Conservation (phyloP, 2,113 vertebrate genomes). For the Ornithorhynchus anatinus region DNA sequence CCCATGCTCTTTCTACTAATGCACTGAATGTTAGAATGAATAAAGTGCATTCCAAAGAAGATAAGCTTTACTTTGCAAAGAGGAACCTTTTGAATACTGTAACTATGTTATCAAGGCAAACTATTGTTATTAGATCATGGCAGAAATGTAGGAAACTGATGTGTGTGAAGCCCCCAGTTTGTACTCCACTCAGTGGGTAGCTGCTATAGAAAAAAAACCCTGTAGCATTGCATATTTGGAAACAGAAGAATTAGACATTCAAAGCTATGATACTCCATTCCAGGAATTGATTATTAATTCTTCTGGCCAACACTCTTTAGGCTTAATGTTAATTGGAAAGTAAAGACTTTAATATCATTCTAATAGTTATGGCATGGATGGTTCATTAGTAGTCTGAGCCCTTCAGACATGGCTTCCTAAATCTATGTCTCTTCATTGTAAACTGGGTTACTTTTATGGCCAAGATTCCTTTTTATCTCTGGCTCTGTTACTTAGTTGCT, state of each 20-base stretch:
- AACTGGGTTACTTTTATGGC: neutral
- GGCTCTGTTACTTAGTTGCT: neutral
- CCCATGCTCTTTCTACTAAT: too few relatives aligned
- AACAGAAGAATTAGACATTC: neutral
- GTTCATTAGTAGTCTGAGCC: neutral
- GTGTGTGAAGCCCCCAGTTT: neutral
- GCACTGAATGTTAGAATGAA: too few relatives aligned
- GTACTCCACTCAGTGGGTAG: neutral
- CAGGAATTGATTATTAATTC: rapidly evolving
- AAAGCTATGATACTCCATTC: neutral
- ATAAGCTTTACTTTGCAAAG: too few relatives aligned
- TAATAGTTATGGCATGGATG: neutral
- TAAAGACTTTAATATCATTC: neutral
- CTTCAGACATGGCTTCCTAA: neutral
- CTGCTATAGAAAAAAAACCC: neutral
- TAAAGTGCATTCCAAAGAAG: too few relatives aligned
- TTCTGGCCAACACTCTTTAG: neutral
- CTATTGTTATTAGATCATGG: too few relatives aligned
- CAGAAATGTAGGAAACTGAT: neutral
- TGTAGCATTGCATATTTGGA: rapidly evolving
- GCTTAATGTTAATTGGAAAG: neutral
- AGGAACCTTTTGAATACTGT: too few relatives aligned
- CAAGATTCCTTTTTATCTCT: neutral
- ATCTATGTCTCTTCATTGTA: neutral
- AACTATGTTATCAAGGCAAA: too few relatives aligned